Evolutionary conservation across 2,113 vertebrate genomes (phyloP).

Genomic region (Rhabdomys dilectus): DNA sequence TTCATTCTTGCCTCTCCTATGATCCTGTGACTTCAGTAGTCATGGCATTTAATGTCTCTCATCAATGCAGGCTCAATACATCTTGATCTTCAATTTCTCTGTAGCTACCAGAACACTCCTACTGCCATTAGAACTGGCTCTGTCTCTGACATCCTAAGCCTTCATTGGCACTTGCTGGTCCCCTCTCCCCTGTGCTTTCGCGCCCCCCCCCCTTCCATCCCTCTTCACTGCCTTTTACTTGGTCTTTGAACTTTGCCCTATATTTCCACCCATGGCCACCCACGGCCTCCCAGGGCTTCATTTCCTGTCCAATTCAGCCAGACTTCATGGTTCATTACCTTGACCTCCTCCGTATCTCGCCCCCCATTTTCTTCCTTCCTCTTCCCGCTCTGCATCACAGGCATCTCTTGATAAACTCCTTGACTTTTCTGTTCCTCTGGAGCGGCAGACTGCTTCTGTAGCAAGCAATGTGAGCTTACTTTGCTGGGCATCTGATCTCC

Average conservation of each 20-base stretch:
- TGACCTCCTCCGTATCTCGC: too few species aligned
- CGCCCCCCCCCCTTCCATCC: too few species aligned
- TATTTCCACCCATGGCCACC: neutral
- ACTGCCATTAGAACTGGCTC: neutral
- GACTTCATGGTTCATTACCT: neutral
- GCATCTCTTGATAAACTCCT: too few species aligned
- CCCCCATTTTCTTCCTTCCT: neutral
- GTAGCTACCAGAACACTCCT: neutral
- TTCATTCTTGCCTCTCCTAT: rapidly evolving
- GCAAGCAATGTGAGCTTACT: neutral
- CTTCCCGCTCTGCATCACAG: rapidly evolving
- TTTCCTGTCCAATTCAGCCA: neutral
- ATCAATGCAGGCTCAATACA: neutral
- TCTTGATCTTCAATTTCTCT: neutral
- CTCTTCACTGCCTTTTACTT: neutral
- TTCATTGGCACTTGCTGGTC: neutral
- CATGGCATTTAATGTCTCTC: neutral
- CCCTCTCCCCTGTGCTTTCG: neutral
- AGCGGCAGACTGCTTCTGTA: neutral
- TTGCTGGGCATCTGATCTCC: neutral
- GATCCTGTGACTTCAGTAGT: neutral
- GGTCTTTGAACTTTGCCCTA: neutral
- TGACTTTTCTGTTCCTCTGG: neutral
- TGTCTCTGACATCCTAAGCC: neutral
- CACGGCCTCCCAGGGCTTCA: neutral